Evolutionary conservation across 2,888 invertebrate genomes (phyloP).

Genomic region (Phorcus lineatus): DNA sequence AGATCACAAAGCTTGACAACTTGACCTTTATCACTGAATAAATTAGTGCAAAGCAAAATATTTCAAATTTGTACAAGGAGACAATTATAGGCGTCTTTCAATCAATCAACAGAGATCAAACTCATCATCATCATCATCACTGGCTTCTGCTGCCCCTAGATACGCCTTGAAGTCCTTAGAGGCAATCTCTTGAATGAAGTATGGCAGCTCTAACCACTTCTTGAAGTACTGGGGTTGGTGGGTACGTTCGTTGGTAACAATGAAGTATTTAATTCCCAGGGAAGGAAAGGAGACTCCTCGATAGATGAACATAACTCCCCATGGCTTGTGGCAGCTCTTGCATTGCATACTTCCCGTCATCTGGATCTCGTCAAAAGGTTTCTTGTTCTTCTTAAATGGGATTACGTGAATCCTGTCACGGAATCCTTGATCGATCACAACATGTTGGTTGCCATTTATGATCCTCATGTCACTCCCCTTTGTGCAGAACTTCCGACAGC

Average conservation of each 20-base stretch:
- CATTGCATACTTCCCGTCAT: slow-evolving; percentile 48
- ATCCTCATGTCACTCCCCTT: slow-evolving; percentile 23
- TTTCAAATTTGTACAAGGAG: no score
- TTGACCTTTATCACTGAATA: no score
- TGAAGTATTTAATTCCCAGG: slow-evolving; percentile 43
- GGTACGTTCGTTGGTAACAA: slow-evolving; percentile 35
- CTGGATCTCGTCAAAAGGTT: slow-evolving; percentile 31
- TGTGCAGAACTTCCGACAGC: slow-evolving; percentile 23
- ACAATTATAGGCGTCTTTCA: no score
- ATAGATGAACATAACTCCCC: slow-evolving; percentile 47
- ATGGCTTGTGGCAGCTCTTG: slow-evolving; percentile 42
- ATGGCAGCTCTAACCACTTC: slow-evolving; percentile 50
- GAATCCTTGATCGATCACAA: slow-evolving; percentile 27
- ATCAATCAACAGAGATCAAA: background rate
- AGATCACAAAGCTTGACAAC: no score
- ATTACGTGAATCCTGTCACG: slow-evolving; percentile 33
- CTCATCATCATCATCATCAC: slow-evolving; percentile 6
- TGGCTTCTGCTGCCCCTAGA: background rate
- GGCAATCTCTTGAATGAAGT: slow-evolving; percentile 36
- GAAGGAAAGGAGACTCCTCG: slow-evolving; percentile 42
- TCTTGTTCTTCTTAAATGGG: slow-evolving; percentile 24
- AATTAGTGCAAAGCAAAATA: no score
- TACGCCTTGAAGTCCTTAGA: slow-evolving; percentile 19
- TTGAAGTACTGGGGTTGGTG: slow-evolving; percentile 31
- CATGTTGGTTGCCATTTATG: slow-evolving; percentile 30